Conservation (phyloP, 2,113 vertebrate species). For the Orientallactaga bullata region DNA sequence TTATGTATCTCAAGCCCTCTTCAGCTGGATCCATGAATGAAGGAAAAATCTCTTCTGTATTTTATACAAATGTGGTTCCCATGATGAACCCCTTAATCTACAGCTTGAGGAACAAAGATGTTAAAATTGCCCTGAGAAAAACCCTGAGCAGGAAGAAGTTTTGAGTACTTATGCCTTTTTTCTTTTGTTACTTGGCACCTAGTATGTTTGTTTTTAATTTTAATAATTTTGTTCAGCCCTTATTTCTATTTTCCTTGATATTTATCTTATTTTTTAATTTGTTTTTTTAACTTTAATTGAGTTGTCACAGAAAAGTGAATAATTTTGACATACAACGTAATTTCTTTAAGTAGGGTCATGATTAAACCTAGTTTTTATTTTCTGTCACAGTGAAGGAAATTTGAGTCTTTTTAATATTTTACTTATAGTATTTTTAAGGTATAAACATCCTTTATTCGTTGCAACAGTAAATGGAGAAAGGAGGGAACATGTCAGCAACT, state of each 20-base stretch:
- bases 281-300: not conserved
- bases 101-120: conserved; percentile 56
- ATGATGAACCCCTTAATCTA: conserved; percentile 62
- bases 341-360: not conserved
- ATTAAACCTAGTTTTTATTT: not conserved
- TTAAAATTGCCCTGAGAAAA: conserved; percentile 41
- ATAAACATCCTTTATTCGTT: too few relatives aligned
- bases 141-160: not conserved
- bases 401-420: not conserved
- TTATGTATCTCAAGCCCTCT: conserved; percentile 34
- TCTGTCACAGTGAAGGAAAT: too few relatives aligned
- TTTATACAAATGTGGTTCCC: conserved; percentile 49
- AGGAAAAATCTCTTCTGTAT: conserved; percentile 44
- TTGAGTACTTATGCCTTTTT: not conserved
- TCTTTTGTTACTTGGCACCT: too few relatives aligned
- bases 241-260: not conserved
- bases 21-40: conserved; percentile 13
- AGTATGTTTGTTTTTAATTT: too few relatives aligned
- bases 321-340: too few relatives aligned
- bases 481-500: too few relatives aligned
- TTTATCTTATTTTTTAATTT: not conserved
- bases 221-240: too few relatives aligned
- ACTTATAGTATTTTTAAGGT: too few relatives aligned
- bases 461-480: too few relatives aligned
- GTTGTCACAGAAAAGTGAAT: too few relatives aligned